Evolutionary conservation across 2,797 vertebrate genomes (phyloP).

Genomic region (Notoglanidium macrostoma): DNA sequence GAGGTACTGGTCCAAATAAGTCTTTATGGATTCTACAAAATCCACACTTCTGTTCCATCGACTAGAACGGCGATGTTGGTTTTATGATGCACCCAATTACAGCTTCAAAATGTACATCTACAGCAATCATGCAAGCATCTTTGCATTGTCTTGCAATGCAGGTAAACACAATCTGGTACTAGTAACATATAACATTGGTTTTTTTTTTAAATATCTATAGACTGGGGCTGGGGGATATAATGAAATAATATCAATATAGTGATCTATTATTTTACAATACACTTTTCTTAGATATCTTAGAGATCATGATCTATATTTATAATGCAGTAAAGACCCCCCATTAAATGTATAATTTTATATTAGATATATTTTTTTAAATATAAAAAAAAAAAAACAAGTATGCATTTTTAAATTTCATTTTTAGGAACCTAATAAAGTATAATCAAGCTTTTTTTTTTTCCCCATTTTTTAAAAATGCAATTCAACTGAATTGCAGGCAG

Average conservation of each 20-base stretch:
- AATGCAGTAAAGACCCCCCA: neutral
- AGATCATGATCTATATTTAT: neutral
- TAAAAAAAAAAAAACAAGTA: neutral
- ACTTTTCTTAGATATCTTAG: neutral
- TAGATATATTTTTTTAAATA: neutral
- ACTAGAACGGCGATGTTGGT: neutral
- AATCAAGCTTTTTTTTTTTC: neutral
- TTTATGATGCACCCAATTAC: neutral
- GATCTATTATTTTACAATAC: neutral
- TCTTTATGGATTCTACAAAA: neutral
- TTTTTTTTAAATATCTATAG: too few relatives aligned
- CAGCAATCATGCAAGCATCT: neutral
- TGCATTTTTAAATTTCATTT: neutral
- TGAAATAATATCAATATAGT: neutral
- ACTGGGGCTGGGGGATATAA: neutral
- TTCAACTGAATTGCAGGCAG: neutral
- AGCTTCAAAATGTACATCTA: neutral
- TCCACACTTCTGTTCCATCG: neutral
- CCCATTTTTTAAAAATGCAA: neutral
- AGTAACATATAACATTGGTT: too few relatives aligned
- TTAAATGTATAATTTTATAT: neutral
- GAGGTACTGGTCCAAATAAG: neutral
- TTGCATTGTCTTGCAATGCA: neutral
- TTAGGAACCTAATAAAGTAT: neutral
- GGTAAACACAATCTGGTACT: neutral